Evolutionary conservation across 2,888 invertebrate species (phyloP).

Genomic region (Apotomis capreana): DNA sequence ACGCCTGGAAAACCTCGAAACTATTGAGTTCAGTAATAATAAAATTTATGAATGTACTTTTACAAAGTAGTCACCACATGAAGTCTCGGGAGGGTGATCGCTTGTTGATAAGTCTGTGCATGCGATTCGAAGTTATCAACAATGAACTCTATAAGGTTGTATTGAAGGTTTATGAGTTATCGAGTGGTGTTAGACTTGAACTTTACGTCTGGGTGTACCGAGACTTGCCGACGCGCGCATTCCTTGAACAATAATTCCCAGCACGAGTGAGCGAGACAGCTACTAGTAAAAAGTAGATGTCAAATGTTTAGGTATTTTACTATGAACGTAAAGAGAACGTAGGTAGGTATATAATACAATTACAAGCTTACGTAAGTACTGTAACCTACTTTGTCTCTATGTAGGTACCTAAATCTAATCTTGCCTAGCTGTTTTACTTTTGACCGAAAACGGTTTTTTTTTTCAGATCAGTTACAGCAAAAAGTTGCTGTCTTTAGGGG

Average conservation of each 20-base stretch:
- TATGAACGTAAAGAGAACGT: conserved; percentile 75
- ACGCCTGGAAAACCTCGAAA: conserved; percentile 32
- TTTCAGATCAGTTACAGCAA: conserved; percentile 43
- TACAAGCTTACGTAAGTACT: conserved; percentile 76
- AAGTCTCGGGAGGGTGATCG: conserved; percentile 71
- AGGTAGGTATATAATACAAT: conserved; percentile 78
- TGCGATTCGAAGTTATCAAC: conserved; percentile 46
- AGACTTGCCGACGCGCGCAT: conserved; percentile 83
- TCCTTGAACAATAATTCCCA: conserved; percentile 77
- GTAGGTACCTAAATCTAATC: conserved; percentile 47
- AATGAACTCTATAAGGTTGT: conserved; percentile 54
- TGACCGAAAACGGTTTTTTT: conserved; percentile 28
- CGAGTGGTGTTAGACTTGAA: conserved; percentile 50
- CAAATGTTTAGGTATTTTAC: conserved; percentile 82
- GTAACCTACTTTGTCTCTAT: conserved; percentile 72
- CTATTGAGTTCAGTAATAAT: conserved; percentile 57
- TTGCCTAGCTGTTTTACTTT: conserved; percentile 51
- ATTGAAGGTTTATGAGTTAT: conserved; percentile 47
- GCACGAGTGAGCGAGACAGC: conserved; percentile 73
- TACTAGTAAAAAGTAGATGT: conserved; percentile 78
- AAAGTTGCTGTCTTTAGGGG: conserved; percentile 26
- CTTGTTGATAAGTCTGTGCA: conserved; percentile 49
- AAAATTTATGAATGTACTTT: conserved; percentile 78
- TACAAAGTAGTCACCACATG: conserved; percentile 77
- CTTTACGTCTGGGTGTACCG: conserved; percentile 64